Base-by-base conservation (phyloP, 2,113 vertebrate genomes). In the Formicarius rufipectus region DNA sequence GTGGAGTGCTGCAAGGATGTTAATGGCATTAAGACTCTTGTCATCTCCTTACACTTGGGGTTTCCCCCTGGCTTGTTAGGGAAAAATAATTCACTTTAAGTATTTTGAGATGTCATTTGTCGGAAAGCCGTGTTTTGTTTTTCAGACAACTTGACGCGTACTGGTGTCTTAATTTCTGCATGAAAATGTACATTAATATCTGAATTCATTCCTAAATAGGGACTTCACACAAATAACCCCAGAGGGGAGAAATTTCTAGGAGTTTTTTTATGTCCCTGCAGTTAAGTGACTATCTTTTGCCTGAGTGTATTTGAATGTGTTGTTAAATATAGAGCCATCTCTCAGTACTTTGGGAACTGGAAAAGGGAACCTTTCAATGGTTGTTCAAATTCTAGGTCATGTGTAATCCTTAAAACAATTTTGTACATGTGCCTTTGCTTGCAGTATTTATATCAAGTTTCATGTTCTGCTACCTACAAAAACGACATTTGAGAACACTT, bases 11-110 rank as follows among this genome's bases (percentile, higher is more conserved):
- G 89, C 87, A 92, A 85, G 67, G 72, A 88, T 84, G 88, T 92
- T 96, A 95, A 97, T 96, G 93, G 74, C 83, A 95, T 97, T 97
- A 96, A 89, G 90, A 47, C 84, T 83, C 80, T 40, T 97, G 94
- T 96, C 94, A 93, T 67, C 83, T 89, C 47, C 53, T 95, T 96
- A 74, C 92, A 55, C 94, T 82, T 93, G 94, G 78, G 79, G 82
- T 95, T 96, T 85, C 88, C 78, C 96, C 68, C 35, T 69, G 69
- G 14, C 72, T 94, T 12, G 42, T 66, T 64, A 73, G 4, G 49
- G 91, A 93, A 59, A 85, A 62, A 14, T 44, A 58, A 74, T 39
- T 74, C 66, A 52, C 44, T 63, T 47, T 2, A 42, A 28, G 62
- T 37, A 39, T 56, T 85, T 58, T 25, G 31, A 67, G 56, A 22